These are phyloP conservation scores for Xestia rhomboidea DNA, from an alignment of 2,888 invertebrate genomes.

Conservation along the genomic window DNA sequence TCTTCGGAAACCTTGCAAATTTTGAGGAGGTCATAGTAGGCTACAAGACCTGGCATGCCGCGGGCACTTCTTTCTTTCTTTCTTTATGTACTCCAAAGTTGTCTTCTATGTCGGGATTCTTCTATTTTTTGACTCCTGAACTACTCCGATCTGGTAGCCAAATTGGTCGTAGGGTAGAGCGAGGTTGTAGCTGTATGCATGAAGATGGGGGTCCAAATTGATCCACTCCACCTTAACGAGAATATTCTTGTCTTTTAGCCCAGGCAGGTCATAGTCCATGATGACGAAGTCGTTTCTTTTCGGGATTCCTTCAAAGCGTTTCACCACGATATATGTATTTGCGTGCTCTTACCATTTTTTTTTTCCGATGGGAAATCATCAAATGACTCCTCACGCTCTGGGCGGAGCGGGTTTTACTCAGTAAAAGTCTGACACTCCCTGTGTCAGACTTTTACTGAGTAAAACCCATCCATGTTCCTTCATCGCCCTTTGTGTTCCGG, in stretches of 20 bases:
- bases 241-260: neutral
- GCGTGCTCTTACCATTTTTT: conserved; percentile 8
- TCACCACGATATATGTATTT: conserved; percentile 3
- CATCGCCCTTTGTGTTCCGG: too few species aligned
- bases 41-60: conserved; percentile 93
- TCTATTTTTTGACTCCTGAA: conserved; percentile 20
- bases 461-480: too few species aligned
- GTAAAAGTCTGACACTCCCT: too few species aligned
- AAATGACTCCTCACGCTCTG: too few species aligned
- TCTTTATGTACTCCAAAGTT: conserved; percentile 11
- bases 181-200: neutral
- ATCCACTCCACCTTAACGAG: conserved; percentile 40
- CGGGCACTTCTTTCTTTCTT: too few species aligned
- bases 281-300: neutral
- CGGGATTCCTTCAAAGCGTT: neutral
- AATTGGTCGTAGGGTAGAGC: conserved; percentile 31
- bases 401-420: too few species aligned
- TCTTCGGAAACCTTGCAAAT: conserved; percentile 13
- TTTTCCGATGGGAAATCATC: too few species aligned
- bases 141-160: conserved; percentile 21
- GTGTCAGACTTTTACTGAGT: too few species aligned
- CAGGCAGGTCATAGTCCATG: neutral
- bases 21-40: conserved; percentile 89
- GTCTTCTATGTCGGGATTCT: neutral
- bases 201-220: conserved; percentile 26